These are phyloP conservation scores for Idris sp. DNA, from an alignment of 1,140 invertebrate genomes.

Conservation along the genomic window DNA sequence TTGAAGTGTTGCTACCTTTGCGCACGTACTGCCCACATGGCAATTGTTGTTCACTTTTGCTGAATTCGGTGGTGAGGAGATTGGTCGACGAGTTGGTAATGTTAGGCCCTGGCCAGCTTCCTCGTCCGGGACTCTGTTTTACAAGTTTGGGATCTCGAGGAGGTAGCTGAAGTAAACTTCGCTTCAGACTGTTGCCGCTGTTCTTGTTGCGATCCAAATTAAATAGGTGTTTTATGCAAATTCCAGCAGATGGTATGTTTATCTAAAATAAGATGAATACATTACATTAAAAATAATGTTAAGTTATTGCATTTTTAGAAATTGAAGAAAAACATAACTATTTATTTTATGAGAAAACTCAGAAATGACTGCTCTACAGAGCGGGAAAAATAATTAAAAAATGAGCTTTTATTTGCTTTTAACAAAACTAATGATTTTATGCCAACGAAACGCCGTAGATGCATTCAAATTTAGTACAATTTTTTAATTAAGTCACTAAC, in stretches of 20 bases:
- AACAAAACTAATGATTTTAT: no score
- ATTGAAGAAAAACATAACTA: no score
- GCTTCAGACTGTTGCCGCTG: constrained; percentile 74
- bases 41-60: constrained; percentile 90
- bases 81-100: constrained; percentile 78
- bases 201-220: constrained; percentile 73
- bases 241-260: constrained; percentile 65
- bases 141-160: constrained; percentile 85
- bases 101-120: constrained; percentile 90
- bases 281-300: no score
- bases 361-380: no score
- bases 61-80: constrained; percentile 85
- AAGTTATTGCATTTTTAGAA: no score
- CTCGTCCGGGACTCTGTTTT: constrained; percentile 86
- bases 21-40: constrained; percentile 68
- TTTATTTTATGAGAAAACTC: no score
- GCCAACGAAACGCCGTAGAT: no score
- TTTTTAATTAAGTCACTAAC: no score
- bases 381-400: no score
- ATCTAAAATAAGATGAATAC: constrained; percentile 25
- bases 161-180: constrained; percentile 83
- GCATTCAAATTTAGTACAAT: no score
- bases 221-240: constrained; percentile 75
- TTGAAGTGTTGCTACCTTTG: constrained; percentile 72
- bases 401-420: no score